Conservation (phyloP, 2,888 invertebrate genomes). For the Drosophila falleni region DNA sequence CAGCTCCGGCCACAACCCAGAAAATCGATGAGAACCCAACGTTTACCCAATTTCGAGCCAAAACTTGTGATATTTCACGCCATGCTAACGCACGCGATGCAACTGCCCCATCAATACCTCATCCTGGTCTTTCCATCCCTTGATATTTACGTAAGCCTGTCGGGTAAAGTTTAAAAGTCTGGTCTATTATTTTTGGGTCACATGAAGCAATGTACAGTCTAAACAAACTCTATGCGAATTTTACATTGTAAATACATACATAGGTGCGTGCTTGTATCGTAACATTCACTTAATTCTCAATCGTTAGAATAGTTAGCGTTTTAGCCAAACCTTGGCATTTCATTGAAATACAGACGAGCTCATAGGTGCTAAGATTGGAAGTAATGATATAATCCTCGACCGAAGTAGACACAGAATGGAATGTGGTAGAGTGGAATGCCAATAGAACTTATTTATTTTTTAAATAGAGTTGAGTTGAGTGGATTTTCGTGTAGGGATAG, state of each 20-base stretch:
- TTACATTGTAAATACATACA: neutral
- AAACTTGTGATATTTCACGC: constrained; percentile 58
- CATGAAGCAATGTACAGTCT: neutral
- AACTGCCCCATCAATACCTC: constrained; percentile 32
- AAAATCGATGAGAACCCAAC: constrained; percentile 59
- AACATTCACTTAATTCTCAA: constrained; percentile 1
- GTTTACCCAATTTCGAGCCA: constrained; percentile 39
- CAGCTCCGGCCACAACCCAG: constrained; percentile 12
- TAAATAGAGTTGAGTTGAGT: too few species aligned
- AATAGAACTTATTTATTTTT: neutral
- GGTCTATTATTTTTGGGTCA: neutral
- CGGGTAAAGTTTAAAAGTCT: constrained; percentile 5
- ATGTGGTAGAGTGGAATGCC: neutral
- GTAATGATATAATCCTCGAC: neutral
- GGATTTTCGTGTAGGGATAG: too few species aligned
- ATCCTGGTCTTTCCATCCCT: neutral
- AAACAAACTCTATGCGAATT: neutral
- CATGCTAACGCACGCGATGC: constrained; percentile 63
- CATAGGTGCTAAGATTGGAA: neutral
- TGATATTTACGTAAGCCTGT: neutral
- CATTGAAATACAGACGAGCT: neutral
- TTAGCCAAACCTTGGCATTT: neutral
- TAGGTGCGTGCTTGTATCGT: neutral
- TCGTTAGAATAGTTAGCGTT: neutral
- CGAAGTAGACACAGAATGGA: neutral